Evolutionary conservation across 2,113 vertebrate species (phyloP).

Genomic region (Ictalurus punctatus): DNA sequence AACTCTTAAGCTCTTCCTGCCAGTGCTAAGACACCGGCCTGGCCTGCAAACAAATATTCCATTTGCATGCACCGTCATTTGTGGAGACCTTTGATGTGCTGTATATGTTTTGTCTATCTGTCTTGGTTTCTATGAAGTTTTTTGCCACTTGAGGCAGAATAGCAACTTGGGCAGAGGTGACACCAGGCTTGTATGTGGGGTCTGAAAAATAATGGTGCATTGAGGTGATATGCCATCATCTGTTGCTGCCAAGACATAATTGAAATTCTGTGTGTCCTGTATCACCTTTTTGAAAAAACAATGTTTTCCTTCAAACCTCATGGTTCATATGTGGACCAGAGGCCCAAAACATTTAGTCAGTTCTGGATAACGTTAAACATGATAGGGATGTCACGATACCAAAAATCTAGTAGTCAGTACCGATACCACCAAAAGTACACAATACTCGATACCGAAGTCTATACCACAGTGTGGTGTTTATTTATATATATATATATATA

Average conservation of each 20-base stretch:
- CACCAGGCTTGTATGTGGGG: background rate
- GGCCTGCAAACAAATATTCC: conserved; percentile 44
- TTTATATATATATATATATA: too few species aligned
- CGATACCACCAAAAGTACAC: too few species aligned
- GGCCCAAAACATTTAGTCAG: conserved; percentile 5
- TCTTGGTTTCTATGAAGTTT: background rate
- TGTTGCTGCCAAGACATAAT: background rate
- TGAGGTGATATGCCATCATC: background rate
- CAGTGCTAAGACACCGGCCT: too few species aligned
- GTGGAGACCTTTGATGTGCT: conserved; percentile 15
- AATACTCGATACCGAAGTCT: too few species aligned
- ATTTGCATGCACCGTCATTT: conserved; percentile 42
- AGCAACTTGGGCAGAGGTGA: background rate
- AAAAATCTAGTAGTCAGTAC: too few species aligned
- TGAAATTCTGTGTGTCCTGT: background rate
- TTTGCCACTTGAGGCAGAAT: background rate
- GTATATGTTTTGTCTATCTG: conserved; percentile 21
- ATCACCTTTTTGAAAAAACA: background rate
- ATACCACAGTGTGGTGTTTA: too few species aligned
- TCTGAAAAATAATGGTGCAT: background rate
- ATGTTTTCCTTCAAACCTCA: background rate
- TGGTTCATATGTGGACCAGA: conserved; percentile 25
- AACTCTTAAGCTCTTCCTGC: too few species aligned
- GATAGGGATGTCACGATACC: too few species aligned
- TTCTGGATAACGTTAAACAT: background rate